These are phyloP conservation scores for Anguilla megastoma DNA, from an alignment of 2,797 vertebrate genomes.

Conservation along the genomic window DNA sequence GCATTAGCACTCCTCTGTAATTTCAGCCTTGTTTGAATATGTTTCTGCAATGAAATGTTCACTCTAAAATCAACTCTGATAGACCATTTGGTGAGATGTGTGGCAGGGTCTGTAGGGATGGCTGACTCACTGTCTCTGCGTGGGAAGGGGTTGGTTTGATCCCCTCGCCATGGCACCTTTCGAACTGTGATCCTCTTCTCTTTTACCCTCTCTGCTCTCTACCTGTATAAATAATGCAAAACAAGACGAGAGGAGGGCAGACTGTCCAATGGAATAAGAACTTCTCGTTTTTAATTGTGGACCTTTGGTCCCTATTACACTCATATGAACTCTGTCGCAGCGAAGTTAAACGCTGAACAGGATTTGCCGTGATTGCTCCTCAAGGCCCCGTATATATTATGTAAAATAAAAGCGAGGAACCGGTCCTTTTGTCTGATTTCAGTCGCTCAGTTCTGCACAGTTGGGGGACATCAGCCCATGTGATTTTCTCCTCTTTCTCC, in stretches of 20 bases:
- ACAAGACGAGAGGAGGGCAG: not conserved
- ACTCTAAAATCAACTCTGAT: not conserved
- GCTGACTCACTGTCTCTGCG: not conserved
- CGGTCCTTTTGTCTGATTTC: not conserved
- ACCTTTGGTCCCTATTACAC: constrained; percentile 6
- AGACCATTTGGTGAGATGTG: not conserved
- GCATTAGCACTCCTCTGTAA: not conserved
- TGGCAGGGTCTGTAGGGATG: not conserved
- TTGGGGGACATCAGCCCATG: not conserved
- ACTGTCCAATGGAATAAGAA: not conserved
- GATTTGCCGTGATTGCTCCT: not conserved
- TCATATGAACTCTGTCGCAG: not conserved
- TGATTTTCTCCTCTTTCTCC: constrained; percentile 30
- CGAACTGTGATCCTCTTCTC: not conserved
- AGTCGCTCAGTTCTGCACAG: not conserved
- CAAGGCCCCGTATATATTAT: not conserved
- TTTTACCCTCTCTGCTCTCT: not conserved
- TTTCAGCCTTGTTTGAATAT: not conserved
- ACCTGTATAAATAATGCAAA: not conserved
- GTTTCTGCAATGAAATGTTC: not conserved
- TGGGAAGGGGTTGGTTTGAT: too few relatives aligned
- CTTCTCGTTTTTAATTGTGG: not conserved
- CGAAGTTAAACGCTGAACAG: not conserved
- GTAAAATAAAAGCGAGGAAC: not conserved
- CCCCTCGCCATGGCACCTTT: not conserved